Conservation (phyloP, 2,113 vertebrate genomes). For the Nibea albiflora region DNA sequence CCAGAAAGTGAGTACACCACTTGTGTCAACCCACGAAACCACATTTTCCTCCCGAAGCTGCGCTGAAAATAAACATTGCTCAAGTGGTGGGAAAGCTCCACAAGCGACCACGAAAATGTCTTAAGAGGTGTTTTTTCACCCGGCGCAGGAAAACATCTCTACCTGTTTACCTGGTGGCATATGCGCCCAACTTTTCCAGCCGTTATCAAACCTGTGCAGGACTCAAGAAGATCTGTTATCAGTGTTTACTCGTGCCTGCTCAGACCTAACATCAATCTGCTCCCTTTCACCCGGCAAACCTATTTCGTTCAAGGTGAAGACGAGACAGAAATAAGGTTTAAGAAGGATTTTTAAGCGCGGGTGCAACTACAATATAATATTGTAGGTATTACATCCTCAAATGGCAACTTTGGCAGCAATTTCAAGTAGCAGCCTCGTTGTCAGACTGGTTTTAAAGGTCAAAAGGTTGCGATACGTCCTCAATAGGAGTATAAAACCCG, state of each 20-base stretch:
- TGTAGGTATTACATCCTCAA: background rate
- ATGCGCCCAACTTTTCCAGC: background rate
- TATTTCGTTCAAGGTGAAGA: background rate
- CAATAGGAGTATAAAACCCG: background rate
- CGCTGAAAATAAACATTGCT: constrained; percentile 3
- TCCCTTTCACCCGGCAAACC: background rate
- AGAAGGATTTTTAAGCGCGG: background rate
- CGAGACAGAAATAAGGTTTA: background rate
- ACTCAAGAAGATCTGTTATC: background rate
- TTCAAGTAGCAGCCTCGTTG: background rate
- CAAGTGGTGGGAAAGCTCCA: background rate
- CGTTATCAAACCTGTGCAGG: background rate
- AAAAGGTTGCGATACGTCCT: background rate
- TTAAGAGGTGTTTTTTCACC: background rate
- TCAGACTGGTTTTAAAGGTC: background rate
- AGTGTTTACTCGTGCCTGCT: background rate
- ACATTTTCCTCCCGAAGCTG: background rate
- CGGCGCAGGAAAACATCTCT: background rate
- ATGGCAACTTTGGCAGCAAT: background rate
- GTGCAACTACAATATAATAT: background rate
- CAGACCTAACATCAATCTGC: background rate
- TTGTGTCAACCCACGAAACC: constrained; percentile 4
- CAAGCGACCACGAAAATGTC: too few species aligned
- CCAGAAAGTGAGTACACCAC: background rate
- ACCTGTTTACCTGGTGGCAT: background rate